A percentile compares a stretch with the other conserved stretches of the same genome.
Conservation (phyloP, 2,888 invertebrate genomes). For the Drosophila helvetica region DNA sequence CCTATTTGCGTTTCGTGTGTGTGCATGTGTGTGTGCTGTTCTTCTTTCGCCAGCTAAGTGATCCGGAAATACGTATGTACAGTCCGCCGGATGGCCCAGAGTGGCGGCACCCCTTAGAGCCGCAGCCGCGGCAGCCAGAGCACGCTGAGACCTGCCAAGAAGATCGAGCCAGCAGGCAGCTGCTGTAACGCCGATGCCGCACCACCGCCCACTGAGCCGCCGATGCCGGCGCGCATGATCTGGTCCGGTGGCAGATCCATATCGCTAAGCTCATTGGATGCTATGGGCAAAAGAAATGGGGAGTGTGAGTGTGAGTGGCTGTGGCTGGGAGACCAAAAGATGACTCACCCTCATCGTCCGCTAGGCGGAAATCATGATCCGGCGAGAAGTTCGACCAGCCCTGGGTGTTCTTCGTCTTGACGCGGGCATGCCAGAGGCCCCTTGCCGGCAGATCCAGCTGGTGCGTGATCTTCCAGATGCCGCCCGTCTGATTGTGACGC, state of each 20-base stretch:
- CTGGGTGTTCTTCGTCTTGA: conserved; percentile 79
- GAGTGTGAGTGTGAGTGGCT: not conserved
- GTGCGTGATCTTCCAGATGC: conserved; percentile 82
- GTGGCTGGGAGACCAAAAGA: not conserved
- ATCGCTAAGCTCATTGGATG: conserved; percentile 32
- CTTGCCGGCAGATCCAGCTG: conserved; percentile 75
- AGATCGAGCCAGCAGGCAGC: conserved; percentile 5
- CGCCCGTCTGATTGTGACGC: conserved; percentile 74
- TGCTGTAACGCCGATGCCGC: conserved; percentile 17
- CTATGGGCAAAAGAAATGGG: conserved; percentile 14
- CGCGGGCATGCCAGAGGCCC: conserved; percentile 81
- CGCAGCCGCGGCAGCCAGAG: conserved; percentile 44
- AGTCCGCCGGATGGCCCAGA: conserved; percentile 25
- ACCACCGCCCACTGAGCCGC: conserved; percentile 48
- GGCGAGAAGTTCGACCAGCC: conserved; percentile 82
- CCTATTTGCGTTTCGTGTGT: conserved; percentile 45
- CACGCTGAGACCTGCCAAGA: conserved; percentile 26
- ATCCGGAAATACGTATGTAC: conserved; percentile 53
- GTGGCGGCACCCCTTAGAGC: conserved; percentile 42
- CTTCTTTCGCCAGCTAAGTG: conserved; percentile 38
- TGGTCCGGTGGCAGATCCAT: conserved; percentile 67
- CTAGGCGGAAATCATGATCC: conserved; percentile 72
- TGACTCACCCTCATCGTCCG: conserved; percentile 56
- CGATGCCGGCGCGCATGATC: conserved; percentile 71
- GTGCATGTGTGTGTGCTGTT: not conserved